phyloP scores from a whole-genome alignment of 92 coral and sea anemone species.

The Palythoa heliodiscus region DNA sequence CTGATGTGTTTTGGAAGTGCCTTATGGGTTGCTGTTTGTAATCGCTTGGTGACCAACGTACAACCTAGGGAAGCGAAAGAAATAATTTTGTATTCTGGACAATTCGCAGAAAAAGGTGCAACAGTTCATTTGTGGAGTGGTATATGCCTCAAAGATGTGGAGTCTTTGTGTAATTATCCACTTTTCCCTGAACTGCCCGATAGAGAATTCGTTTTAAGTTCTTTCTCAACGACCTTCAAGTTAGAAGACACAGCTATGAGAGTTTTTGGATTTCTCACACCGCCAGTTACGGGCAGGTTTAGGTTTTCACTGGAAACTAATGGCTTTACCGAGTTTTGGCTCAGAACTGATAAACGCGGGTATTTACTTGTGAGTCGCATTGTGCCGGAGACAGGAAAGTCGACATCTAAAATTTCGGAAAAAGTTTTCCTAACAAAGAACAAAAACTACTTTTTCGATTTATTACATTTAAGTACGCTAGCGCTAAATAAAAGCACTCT shows the following conservation, averaged over 20 bases:
- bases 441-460: slow-evolving; percentile 4
- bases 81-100: background rate
- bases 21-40: background rate
- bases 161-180: slow-evolving; percentile 20
- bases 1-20: slow-evolving; percentile 9
- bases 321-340: slow-evolving; percentile 20
- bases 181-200: slow-evolving; percentile 16
- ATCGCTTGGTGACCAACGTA: background rate
- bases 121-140: slow-evolving; percentile 27
- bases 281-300: background rate
- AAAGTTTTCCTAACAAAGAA: background rate
- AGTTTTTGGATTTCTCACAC: slow-evolving; percentile 13
- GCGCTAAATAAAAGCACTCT: background rate
- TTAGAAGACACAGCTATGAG: slow-evolving; percentile 16
- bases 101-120: background rate
- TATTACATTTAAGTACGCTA: slow-evolving; percentile 16
- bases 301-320: background rate
- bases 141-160: background rate
- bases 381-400: background rate
- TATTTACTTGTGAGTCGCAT: background rate
- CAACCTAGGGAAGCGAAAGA: background rate
- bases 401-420: background rate
- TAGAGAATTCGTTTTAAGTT: background rate
- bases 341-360: background rate
- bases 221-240: background rate